Evolutionary conservation across 2,888 invertebrate genomes (phyloP).

Genomic region (Drosophila subsilvestris): DNA sequence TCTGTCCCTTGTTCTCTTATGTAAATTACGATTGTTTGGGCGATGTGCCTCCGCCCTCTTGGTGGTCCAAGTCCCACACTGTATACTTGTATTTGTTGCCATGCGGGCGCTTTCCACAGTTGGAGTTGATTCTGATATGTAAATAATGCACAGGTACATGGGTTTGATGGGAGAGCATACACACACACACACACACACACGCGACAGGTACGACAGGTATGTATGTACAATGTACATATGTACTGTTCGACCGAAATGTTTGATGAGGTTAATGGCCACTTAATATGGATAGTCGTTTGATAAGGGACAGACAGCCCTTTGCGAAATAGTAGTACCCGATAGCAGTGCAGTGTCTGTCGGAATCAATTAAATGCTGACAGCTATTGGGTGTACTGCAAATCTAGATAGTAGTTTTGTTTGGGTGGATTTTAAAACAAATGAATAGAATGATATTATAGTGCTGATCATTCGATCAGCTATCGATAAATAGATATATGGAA

Average conservation of each 20-base stretch:
- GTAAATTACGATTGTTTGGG: slow-evolving; percentile 60
- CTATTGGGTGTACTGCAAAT: neutral
- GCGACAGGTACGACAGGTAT: neutral
- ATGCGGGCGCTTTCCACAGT: slow-evolving; percentile 16
- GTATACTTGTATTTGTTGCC: slow-evolving; percentile 17
- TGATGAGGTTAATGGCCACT: slow-evolving; percentile 22
- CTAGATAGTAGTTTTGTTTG: too few relatives aligned
- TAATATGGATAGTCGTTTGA: slow-evolving; percentile 5
- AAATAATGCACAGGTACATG: slow-evolving; percentile 55
- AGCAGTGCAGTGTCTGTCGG: neutral
- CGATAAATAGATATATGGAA: neutral
- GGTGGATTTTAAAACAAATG: neutral
- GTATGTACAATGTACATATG: neutral
- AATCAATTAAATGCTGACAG: slow-evolving; percentile 4
- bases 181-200: slow-evolving; percentile 11
- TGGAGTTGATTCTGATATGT: slow-evolving; percentile 62
- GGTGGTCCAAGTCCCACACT: neutral
- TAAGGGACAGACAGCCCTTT: neutral
- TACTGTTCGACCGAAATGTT: neutral
- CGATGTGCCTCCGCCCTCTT: neutral
- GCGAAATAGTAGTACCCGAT: neutral
- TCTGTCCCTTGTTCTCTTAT: slow-evolving; percentile 49
- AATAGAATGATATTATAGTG: too few relatives aligned
- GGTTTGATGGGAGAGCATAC: slow-evolving; percentile 13
- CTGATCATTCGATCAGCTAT: too few relatives aligned